Percentiles rank a stretch among this genome's conserved stretches.
Evolutionary conservation across 2,797 vertebrate species (phyloP).

Genomic region (Neosilurus hyrtlii): DNA sequence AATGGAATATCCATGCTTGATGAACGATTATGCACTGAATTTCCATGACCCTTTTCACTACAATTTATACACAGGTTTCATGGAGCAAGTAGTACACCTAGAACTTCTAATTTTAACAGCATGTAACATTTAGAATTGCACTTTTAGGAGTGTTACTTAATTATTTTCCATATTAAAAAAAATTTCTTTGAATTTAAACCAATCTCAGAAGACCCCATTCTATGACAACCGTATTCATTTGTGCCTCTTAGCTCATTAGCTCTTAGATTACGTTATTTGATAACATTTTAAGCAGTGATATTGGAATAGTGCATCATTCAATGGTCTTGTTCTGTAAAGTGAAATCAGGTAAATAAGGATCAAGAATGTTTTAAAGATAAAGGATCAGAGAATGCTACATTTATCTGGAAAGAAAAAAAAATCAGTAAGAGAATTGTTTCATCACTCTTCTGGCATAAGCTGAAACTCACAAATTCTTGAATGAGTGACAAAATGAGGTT

Average conservation of each 20-base stretch:
- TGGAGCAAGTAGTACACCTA: not conserved
- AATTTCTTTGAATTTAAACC: not conserved
- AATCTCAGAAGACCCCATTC: not conserved
- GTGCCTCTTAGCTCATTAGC: not conserved
- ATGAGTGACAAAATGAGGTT: too few relatives aligned
- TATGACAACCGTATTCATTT: not conserved
- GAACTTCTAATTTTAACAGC: not conserved
- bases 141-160: too few relatives aligned
- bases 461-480: too few relatives aligned
- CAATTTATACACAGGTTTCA: not conserved
- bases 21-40: not conserved
- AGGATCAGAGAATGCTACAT: not conserved
- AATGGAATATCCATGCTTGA: not conserved
- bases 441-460: too few relatives aligned
- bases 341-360: constrained; percentile 69
- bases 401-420: too few relatives aligned
- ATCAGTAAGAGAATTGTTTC: too few relatives aligned
- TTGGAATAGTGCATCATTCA: constrained; percentile 16
- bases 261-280: not conserved
- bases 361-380: constrained; percentile 60
- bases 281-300: not conserved
- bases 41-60: not conserved
- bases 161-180: not conserved
- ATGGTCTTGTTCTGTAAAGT: constrained; percentile 3
- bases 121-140: not conserved